Conservation (phyloP, 2,888 invertebrate species). For the Zaprionus lineosus region DNA sequence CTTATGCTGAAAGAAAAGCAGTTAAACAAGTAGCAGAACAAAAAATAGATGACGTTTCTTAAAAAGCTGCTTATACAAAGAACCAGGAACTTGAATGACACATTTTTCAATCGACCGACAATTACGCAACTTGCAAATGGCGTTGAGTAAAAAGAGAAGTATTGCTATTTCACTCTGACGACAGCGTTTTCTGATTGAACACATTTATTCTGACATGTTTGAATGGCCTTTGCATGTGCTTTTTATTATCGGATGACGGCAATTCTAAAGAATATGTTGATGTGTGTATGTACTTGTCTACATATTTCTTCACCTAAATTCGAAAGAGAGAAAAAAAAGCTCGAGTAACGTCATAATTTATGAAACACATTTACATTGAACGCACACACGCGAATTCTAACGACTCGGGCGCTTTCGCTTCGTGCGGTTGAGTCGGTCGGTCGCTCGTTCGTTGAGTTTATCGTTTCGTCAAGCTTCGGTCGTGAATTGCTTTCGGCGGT, state of each 20-base stretch:
- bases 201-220: constrained; percentile 50
- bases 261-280: constrained; percentile 50
- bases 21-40: background rate
- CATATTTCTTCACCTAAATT: constrained; percentile 60
- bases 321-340: constrained; percentile 55
- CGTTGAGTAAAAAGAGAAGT: constrained; percentile 36
- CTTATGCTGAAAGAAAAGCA: background rate
- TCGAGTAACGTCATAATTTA: constrained; percentile 71
- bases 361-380: constrained; percentile 48
- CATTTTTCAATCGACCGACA: constrained; percentile 67
- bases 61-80: constrained; percentile 18
- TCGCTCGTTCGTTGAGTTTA: constrained; percentile 55
- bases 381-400: constrained; percentile 56
- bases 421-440: constrained; percentile 21
- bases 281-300: constrained; percentile 36
- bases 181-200: constrained; percentile 34
- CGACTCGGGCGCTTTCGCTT: constrained; percentile 61
- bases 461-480: constrained; percentile 49
- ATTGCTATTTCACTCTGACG: constrained; percentile 41
- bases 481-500: constrained; percentile 53
- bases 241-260: constrained; percentile 67
- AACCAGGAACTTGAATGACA: constrained; percentile 73
- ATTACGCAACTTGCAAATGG: constrained; percentile 78
- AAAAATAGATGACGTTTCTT: constrained; percentile 5
- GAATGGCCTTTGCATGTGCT: constrained; percentile 68